phyloP scores from a whole-genome alignment of 2,113 vertebrate species.

The Coreoperca whiteheadi region DNA sequence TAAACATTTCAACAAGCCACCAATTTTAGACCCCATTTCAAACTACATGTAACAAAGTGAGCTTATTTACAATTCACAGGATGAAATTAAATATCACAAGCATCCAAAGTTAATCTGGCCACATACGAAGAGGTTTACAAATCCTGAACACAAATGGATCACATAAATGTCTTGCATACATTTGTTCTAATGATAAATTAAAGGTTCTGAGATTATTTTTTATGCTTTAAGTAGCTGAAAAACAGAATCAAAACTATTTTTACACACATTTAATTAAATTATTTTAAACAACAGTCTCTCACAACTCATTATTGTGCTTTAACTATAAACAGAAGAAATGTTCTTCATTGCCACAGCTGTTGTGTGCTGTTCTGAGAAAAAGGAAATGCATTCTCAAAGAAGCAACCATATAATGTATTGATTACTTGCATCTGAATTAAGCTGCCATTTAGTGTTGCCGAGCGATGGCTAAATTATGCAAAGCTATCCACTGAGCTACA shows the following conservation, averaged over 20 bases:
- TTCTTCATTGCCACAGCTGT: background rate
- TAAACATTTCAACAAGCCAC: background rate
- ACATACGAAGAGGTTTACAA: conserved; percentile 1
- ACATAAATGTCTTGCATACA: background rate
- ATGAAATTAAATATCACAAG: conserved; percentile 1
- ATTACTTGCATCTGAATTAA: conserved; percentile 71
- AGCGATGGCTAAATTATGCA: conserved; percentile 80
- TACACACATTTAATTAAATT: background rate
- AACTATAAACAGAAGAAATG: background rate
- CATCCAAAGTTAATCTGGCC: background rate
- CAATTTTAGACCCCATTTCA: conserved; percentile 17
- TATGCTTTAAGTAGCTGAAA: background rate
- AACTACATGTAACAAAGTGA: background rate
- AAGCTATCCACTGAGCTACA: conserved; percentile 54
- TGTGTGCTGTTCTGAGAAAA: conserved; percentile 33
- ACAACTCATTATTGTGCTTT: background rate
- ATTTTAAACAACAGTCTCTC: background rate
- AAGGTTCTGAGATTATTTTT: background rate
- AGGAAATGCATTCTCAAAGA: conserved; percentile 58
- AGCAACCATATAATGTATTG: conserved; percentile 78
- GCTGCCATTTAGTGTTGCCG: conserved; percentile 76
- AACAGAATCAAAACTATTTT: background rate
- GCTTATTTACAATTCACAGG: background rate
- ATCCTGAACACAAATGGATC: background rate
- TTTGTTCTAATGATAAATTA: background rate